Evolutionary conservation across 2,888 invertebrate genomes (phyloP).

Genomic region (Drosophila colorata): DNA sequence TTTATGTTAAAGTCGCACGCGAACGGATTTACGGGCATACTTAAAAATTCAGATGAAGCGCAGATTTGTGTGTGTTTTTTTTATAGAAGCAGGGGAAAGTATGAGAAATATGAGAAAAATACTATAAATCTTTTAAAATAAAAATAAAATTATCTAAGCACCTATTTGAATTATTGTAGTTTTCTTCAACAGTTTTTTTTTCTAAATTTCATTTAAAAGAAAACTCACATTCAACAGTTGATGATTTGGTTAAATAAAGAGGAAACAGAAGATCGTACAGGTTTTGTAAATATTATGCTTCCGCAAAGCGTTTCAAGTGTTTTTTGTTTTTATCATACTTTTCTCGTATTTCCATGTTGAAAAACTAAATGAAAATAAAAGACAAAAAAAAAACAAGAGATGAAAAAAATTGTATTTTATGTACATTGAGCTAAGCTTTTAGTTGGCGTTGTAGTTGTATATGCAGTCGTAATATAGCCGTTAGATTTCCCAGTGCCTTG

Average conservation of each 20-base stretch:
- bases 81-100: slow-evolving; percentile 24
- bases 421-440: slow-evolving; percentile 30
- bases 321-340: slow-evolving; percentile 8
- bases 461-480: slow-evolving; percentile 38
- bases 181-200: slow-evolving; percentile 6
- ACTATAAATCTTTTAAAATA: slow-evolving; percentile 1
- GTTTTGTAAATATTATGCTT: slow-evolving; percentile 35
- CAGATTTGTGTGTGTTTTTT: slow-evolving; percentile 7
- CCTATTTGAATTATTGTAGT: slow-evolving; percentile 11
- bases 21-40: slow-evolving; percentile 32
- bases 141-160: background rate
- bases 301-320: slow-evolving; percentile 38
- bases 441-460: slow-evolving; percentile 13
- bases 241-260: slow-evolving; percentile 33
- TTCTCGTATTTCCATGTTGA: slow-evolving; percentile 29
- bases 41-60: slow-evolving; percentile 18
- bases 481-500: slow-evolving; percentile 48
- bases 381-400: slow-evolving; percentile 5
- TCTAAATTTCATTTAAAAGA: slow-evolving; percentile 13
- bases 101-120: slow-evolving; percentile 10
- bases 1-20: slow-evolving; percentile 55
- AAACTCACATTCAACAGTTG: slow-evolving; percentile 13
- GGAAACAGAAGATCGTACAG: slow-evolving; percentile 33
- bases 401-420: slow-evolving; percentile 12
- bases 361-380: slow-evolving; percentile 35